Evolutionary conservation across 2,797 vertebrate species (phyloP), one percentile per base, ranked within the genome.

Genomic region (Acanthornis magna): DNA sequence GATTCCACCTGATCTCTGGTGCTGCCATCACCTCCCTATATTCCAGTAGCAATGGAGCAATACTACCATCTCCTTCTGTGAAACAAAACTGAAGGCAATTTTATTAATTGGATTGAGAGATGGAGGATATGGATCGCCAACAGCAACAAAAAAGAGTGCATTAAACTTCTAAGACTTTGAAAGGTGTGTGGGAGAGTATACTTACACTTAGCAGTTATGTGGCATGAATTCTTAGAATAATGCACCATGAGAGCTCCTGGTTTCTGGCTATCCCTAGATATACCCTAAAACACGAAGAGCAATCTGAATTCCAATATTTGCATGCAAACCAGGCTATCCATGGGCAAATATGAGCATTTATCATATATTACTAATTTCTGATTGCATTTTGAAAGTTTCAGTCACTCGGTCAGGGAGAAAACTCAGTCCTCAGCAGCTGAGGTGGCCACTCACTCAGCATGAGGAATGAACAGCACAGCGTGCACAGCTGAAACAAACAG

Each of bases 281-380:
- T 48, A 93, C 22, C 85, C 60, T 81, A 67, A 96, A 92, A 86
- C 21, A 51, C 13, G 2, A 13, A 84, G 47, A 75, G 71, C 50
- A 91, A 95, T 62, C 27, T 84, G 60, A 95, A 94, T 91, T 83
- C 65, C 65, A 67, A 36, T 79, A 91, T 90, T 95, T 95, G 74
- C 63, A 92, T 66, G 87, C 60, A 95, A 95, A 89, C 40, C 68
- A 92, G 32, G 58, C 38, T 93, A 91, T 47, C 42, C 75, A 47
- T 77, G 61, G 87, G 58, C 58, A 83, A 96, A 93, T 77, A 91
- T 13, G 22, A 74, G 29, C 53, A 91, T 93, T 95, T 60, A 45
- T 90, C 63, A 96, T 95, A 81, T 91, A 96, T 94, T 95, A 96
- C 92, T 94, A 10, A 97, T 91, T 89, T 92, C 54, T 93, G 80